Percentiles rank a stretch among this genome's conserved stretches.
phyloP scores from a whole-genome alignment of 2,113 vertebrate genomes.

The Campylomormyrus tamandua region DNA sequence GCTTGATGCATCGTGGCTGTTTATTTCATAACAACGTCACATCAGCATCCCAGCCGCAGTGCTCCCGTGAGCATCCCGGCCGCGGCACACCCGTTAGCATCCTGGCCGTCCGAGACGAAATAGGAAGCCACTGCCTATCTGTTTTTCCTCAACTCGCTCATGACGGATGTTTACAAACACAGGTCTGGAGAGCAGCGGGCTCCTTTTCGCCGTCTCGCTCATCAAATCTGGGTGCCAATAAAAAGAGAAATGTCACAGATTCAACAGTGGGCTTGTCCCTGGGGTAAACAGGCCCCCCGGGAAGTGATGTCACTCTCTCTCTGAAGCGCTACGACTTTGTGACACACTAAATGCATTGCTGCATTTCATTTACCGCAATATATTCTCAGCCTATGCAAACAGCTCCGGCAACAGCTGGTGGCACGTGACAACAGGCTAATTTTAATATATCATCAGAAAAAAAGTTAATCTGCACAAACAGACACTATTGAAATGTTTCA shows the following conservation, averaged over 20 bases:
- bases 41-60: background rate
- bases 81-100: background rate
- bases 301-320: background rate
- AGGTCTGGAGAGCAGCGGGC: background rate
- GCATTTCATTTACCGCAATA: background rate
- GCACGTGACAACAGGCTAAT: background rate
- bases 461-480: background rate
- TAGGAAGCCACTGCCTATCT: conserved; percentile 14
- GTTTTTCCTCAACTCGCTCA: conserved; percentile 6
- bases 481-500: background rate
- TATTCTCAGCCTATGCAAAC: background rate
- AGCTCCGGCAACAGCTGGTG: background rate
- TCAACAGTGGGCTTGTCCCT: background rate
- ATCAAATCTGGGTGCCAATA: conserved; percentile 4
- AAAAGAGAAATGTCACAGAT: conserved; percentile 14
- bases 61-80: background rate
- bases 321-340: background rate
- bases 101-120: background rate
- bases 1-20: conserved; percentile 7
- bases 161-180: conserved; percentile 29
- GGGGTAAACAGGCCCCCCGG: background rate
- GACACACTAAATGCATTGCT: background rate
- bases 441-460: background rate
- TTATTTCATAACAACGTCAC: conserved; percentile 14
- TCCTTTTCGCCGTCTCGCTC: background rate